Evolutionary conservation across 1,140 invertebrate species (phyloP).

Genomic region (Zaprionus kolodkinae): DNA sequence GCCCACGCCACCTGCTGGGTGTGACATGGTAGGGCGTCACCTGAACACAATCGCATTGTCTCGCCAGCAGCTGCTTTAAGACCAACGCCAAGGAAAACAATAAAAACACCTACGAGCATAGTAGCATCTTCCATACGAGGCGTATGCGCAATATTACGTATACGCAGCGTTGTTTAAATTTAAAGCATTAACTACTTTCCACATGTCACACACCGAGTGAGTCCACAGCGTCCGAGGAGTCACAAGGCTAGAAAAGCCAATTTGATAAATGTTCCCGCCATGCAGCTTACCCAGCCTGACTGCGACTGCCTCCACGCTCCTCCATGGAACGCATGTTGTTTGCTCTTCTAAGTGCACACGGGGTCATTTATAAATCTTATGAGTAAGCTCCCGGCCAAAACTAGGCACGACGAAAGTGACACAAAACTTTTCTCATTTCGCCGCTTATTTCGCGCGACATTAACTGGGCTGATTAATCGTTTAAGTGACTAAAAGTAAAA

Average conservation of each 20-base stretch:
- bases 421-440: conserved; percentile 75
- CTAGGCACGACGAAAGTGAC: conserved; percentile 32
- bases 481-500: conserved; percentile 10
- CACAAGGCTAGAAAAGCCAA: conserved; percentile 21
- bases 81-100: conserved; percentile 26
- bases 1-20: conserved; percentile 20
- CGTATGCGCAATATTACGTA: conserved; percentile 58
- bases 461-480: conserved; percentile 77
- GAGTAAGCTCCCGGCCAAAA: conserved; percentile 34
- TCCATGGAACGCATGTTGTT: conserved; percentile 15
- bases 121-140: conserved; percentile 1
- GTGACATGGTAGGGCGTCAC: conserved; percentile 11
- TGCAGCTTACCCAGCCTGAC: conserved; percentile 55
- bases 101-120: conserved; percentile 20
- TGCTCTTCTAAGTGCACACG: conserved; percentile 1
- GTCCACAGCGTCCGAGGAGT: neutral
- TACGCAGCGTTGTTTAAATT: conserved; percentile 34
- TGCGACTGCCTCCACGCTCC: no score
- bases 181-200: conserved; percentile 2
- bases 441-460: conserved; percentile 74
- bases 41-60: conserved; percentile 19
- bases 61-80: neutral
- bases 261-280: conserved; percentile 61
- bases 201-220: neutral
- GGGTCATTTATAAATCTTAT: conserved; percentile 73